Conservation (phyloP, 2,113 vertebrate genomes). For the Lontra canadensis region DNA sequence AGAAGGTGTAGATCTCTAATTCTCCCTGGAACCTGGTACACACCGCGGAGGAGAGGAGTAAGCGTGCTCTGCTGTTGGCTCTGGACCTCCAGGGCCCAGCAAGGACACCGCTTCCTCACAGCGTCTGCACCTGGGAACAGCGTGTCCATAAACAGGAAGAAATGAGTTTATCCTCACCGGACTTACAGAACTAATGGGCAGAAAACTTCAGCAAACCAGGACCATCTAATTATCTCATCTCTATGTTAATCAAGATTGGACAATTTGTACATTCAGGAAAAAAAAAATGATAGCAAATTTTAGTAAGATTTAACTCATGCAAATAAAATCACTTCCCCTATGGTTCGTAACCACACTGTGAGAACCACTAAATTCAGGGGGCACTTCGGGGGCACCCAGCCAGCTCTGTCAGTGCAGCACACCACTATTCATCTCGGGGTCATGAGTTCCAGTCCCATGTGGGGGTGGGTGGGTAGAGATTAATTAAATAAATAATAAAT, state of each 20-base stretch:
- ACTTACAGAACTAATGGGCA: not conserved
- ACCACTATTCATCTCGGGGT: not conserved
- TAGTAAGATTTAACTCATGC: not conserved
- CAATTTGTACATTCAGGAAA: not conserved
- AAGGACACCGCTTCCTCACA: not conserved
- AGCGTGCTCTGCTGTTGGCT: fast-evolving
- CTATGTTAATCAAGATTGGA: not conserved
- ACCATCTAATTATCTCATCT: too few relatives aligned
- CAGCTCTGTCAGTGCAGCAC: not conserved
- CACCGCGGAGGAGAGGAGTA: fast-evolving
- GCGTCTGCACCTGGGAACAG: not conserved
- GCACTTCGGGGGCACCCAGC: not conserved
- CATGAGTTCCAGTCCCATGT: not conserved
- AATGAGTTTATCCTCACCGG: not conserved
- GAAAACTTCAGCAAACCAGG: not conserved
- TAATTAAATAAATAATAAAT: not conserved
- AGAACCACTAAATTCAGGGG: not conserved
- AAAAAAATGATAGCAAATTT: not conserved
- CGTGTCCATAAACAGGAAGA: not conserved
- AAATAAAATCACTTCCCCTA: not conserved
- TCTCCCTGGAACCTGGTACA: not conserved
- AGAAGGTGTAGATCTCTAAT: not conserved
- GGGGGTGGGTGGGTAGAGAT: not conserved
- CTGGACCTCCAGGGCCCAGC: too few relatives aligned
- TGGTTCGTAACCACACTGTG: not conserved